Conservation (phyloP, 2,888 invertebrate genomes). For the Sarcophaga rosellei region DNA sequence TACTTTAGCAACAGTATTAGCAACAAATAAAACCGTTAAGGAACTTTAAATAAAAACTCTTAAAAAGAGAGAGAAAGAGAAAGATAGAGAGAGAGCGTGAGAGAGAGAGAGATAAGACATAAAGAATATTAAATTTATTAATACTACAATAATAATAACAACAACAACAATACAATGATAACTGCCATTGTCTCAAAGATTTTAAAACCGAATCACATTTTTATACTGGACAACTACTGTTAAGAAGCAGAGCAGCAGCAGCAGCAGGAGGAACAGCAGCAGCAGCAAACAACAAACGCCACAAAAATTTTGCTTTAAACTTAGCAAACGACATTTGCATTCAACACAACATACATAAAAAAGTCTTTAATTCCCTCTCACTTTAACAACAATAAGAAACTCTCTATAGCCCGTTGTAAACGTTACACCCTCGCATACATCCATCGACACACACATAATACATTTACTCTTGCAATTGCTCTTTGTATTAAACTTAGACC, state of each 20-base stretch:
- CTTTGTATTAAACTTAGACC: not conserved
- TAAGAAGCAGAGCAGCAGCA: not conserved
- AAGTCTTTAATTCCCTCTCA: not conserved
- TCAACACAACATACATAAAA: not conserved
- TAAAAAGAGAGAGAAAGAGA: not conserved
- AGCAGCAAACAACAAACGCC: conserved; percentile 15
- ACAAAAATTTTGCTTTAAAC: not conserved
- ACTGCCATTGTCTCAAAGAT: conserved; percentile 60
- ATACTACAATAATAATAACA: conserved; percentile 14
- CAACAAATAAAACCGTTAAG: conserved; percentile 24
- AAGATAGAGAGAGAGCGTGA: not conserved
- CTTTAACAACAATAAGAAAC: not conserved
- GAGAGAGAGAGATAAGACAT: too few relatives aligned
- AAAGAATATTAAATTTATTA: too few relatives aligned
- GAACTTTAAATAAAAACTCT: not conserved
- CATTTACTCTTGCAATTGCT: not conserved
- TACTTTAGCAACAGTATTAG: not conserved
- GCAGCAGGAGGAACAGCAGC: conserved; percentile 5
- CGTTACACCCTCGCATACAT: not conserved
- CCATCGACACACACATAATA: not conserved
- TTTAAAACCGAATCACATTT: conserved; percentile 52
- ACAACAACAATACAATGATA: conserved; percentile 44
- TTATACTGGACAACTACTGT: conserved; percentile 53
- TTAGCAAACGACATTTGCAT: not conserved
- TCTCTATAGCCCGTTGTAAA: not conserved